Evolutionary conservation across 2,113 vertebrate species (phyloP), one percentile per base, ranked within the genome.

Genomic region (Leuciscus idus): DNA sequence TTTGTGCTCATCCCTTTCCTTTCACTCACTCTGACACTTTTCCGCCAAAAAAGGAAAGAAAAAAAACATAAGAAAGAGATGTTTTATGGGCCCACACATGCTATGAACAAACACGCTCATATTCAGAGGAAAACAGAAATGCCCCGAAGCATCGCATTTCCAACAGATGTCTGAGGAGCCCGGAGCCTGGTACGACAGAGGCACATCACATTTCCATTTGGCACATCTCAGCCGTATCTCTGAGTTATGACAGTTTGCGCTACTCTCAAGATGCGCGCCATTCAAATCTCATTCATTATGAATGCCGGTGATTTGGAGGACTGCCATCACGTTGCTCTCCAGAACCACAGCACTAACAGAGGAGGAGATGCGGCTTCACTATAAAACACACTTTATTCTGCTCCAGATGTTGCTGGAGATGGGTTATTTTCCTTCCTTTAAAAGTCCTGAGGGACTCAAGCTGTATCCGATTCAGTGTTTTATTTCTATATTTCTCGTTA

Each of bases 251-350:
- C 74, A 76, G 85, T 68, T 81, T 83, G 88, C 39, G 81, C 62
- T 83, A 77, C 85, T 86, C 85, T 89, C 81, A 89, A 86, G 88
- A 89, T 89, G 88, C 81, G 81, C 73, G 33, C 52, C 85, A 43
- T 87, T 87, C 86, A 87, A 87, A 83, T 86, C 85, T 89, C 88
- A 87, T 89, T 89, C 73, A 89, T 89, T 89, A 89, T 87, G 83
- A 76, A 89, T 89, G 85, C 85, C 73, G 78, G 88, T 81, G 70
- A 89, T 85, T 87, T 84, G 88, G 83, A 81, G 74, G n/a, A 26
- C 77, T 85, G 83, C 83, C 85, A 82, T 82, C 30, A 59, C 26
- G 28, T 17, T 75, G 81, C 39, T 66, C 78, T 81, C 85, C 70
- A 77, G 66, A 87, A 85, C 83, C 83, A 85, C 72, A 85, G 46